These are phyloP conservation scores for Pionites leucogaster DNA, from an alignment of 2,113 vertebrate genomes.

Conservation along the genomic window DNA sequence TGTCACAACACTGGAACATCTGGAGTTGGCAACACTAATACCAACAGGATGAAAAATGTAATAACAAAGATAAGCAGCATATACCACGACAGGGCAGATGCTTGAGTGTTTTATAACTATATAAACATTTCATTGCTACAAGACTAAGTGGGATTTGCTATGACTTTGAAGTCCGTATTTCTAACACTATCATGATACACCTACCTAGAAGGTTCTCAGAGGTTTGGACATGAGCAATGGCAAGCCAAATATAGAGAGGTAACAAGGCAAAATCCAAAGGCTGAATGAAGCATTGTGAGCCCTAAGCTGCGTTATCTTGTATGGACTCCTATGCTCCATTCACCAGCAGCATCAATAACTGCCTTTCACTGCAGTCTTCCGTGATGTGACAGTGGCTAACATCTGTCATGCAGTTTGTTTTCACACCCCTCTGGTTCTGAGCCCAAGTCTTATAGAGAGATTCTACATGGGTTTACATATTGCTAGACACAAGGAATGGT, in stretches of 20 bases:
- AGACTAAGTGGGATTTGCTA: not conserved
- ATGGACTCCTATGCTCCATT: accelerated
- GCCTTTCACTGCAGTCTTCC: not conserved
- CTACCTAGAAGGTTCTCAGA: not conserved
- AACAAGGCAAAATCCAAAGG: not conserved
- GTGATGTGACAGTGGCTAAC: not conserved
- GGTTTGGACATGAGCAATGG: not conserved
- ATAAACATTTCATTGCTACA: not conserved
- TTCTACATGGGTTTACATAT: not conserved
- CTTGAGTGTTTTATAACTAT: not conserved
- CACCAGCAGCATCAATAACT: not conserved
- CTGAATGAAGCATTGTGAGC: not conserved
- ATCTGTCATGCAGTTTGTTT: not conserved
- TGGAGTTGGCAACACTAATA: not conserved
- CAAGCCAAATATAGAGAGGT: not conserved
- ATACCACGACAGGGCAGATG: not conserved
- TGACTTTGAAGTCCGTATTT: not conserved
- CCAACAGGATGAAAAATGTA: not conserved
- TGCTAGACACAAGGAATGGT: not conserved
- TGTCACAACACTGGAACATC: not conserved
- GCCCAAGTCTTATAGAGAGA: not conserved
- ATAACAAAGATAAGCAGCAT: not conserved
- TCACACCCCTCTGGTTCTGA: not conserved
- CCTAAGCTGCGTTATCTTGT: accelerated
- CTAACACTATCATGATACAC: not conserved